Evolutionary conservation across 2,113 vertebrate genomes (phyloP), one percentile per base, ranked within the genome.

Genomic region (Ictalurus punctatus): DNA sequence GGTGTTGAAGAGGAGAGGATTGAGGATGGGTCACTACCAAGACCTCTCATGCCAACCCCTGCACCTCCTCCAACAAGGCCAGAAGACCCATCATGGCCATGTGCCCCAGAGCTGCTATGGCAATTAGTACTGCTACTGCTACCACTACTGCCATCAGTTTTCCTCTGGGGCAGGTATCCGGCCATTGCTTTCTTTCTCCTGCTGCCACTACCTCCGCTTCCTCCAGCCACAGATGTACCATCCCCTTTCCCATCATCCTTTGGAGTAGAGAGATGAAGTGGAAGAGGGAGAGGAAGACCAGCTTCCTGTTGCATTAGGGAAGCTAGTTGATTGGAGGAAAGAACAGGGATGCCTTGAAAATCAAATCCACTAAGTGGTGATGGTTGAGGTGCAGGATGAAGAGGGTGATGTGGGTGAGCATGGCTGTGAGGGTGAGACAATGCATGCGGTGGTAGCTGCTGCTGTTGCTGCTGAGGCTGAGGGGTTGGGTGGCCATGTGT

Each of bases 101-200:
- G 95, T 74, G 93, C 93, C 76, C 92, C 93, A 0, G 95, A 94
- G 93, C 92, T 93, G 93, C 91, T 94, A 90, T 94, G 94, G 92
- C 93, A 95, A 93, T 93, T 94, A 61, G 78, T 89, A 61, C 91
- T 92, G 54, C 89, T 92, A 84, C 92, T 92, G 91, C 90, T 92
- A 88, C 84, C 93, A 82, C 91, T 93, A 92, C 89, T 91, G 79
- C 92, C 92, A 17, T 96, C 96, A 0, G 94, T 58, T 90, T 96
- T 96, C 86, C 96, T 95, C 92, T 96, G 96, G 2, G 96, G 96
- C 40, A 96, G 92, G 92, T 96, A 96, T 76, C 95, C 96, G 4
- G 95, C 95, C 96, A 96, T 96, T 0, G 96, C 96, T 76, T 96
- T 96, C 91, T 96, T 96, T 14, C 96, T 94, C 92, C 96, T 93